A percentile compares a stretch with the other conserved stretches of the same genome.
Evolutionary conservation across 1,140 invertebrate species (phyloP).

Genomic region (Drosophila mojavensis): DNA sequence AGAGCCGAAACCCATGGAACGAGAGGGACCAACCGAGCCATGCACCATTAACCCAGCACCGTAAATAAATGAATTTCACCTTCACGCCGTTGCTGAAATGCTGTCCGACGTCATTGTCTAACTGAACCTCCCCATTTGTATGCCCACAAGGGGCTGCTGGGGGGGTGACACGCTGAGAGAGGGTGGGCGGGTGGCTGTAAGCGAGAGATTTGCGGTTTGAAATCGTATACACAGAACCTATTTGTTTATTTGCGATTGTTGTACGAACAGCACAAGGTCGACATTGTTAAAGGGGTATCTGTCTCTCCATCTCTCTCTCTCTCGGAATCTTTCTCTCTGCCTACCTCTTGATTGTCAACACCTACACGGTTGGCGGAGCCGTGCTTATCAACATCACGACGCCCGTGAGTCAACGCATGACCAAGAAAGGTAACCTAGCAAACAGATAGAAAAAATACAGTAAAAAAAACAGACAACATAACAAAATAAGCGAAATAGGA

Average conservation of each 20-base stretch:
- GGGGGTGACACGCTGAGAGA: background rate
- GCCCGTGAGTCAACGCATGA: constrained; percentile 74
- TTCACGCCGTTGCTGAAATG: constrained; percentile 67
- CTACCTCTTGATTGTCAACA: constrained; percentile 26
- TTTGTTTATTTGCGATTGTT: constrained; percentile 23
- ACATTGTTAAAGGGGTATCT: constrained; percentile 24
- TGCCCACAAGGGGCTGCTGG: too few relatives aligned
- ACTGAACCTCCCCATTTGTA: too few relatives aligned
- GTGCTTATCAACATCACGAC: constrained; percentile 65
- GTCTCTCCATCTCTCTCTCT: background rate
- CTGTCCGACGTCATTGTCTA: constrained; percentile 71
- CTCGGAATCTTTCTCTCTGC: background rate
- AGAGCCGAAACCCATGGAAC: background rate
- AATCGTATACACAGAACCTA: constrained; percentile 6
- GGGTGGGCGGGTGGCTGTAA: constrained; percentile 18
- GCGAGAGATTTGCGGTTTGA: constrained; percentile 60
- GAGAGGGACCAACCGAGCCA: constrained; percentile 6
- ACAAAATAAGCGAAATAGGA: constrained; percentile 38
- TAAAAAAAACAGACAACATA: constrained; percentile 6
- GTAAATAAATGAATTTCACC: constrained; percentile 76
- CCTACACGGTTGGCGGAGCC: constrained; percentile 43
- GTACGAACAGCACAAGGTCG: constrained; percentile 31
- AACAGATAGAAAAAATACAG: constrained; percentile 53
- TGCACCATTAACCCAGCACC: constrained; percentile 75
- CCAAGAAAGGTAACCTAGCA: constrained; percentile 71